These are phyloP conservation scores for Nematolebias whitei DNA, from an alignment of 2,113 vertebrate species.

Conservation along the genomic window DNA sequence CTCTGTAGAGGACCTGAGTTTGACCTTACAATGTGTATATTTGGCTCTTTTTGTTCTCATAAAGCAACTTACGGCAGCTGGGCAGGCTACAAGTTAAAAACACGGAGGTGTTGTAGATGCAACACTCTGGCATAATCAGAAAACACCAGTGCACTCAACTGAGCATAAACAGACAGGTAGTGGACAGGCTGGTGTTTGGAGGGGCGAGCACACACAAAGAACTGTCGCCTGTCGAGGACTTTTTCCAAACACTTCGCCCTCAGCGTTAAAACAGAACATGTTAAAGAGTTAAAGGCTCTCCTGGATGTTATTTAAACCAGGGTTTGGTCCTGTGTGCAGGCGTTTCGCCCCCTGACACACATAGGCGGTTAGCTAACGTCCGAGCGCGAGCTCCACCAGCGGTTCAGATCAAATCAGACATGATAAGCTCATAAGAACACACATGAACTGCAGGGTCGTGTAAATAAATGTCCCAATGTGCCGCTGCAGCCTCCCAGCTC, in stretches of 20 bases:
- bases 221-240: background rate
- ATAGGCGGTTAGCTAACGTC: background rate
- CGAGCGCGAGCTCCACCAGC: constrained; percentile 6
- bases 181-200: background rate
- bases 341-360: no score
- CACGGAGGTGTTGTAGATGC: no score
- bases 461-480: constrained; percentile 38
- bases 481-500: constrained; percentile 35
- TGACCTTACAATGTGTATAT: no score
- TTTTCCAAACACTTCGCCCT: constrained; percentile 1
- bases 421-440: background rate
- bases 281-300: background rate
- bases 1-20: no score
- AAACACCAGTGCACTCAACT: background rate
- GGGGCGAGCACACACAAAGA: background rate
- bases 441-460: constrained; percentile 1
- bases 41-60: background rate
- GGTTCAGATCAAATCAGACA: background rate
- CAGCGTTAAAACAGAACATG: background rate
- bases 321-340: no score
- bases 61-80: background rate
- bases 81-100: background rate
- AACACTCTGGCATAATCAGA: no score
- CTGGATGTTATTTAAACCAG: background rate
- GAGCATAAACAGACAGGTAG: background rate